Conservation (phyloP, 2,797 vertebrate species). For the Cirrhinus mrigala region DNA sequence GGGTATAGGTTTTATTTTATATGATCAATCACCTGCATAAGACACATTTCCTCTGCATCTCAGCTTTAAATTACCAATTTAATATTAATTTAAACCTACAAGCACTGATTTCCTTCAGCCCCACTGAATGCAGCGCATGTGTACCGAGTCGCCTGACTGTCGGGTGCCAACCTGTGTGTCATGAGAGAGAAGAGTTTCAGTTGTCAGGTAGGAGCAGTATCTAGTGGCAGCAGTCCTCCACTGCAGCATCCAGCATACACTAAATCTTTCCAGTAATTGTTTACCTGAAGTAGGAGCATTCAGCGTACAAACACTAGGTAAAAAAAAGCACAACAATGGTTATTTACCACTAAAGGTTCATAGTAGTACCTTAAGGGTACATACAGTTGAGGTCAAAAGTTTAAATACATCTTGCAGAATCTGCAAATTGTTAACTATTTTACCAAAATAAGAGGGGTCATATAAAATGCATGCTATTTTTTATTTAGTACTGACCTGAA, state of each 20-base stretch:
- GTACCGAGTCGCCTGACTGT: background rate
- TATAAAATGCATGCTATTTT: no score
- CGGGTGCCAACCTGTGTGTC: slow-evolving; percentile 17
- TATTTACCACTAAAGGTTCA: background rate
- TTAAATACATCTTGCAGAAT: no score
- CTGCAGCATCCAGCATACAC: slow-evolving; percentile 48
- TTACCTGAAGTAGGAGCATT: background rate
- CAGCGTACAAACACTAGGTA: background rate
- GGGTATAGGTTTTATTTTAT: background rate
- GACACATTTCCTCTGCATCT: background rate
- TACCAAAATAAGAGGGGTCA: no score
- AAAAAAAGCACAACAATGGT: background rate
- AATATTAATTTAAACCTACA: background rate
- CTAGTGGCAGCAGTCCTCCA: slow-evolving; percentile 66
- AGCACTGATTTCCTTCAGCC: background rate
- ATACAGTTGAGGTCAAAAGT: no score
- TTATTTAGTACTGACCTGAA: no score
- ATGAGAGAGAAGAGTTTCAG: slow-evolving; percentile 34
- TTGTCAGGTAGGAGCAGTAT: slow-evolving; percentile 70
- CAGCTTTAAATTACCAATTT: background rate
- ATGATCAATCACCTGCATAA: background rate
- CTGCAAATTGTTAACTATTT: no score
- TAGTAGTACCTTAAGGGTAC: background rate
- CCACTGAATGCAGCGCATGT: background rate
- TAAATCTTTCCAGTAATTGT: background rate